Evolutionary conservation across 2,888 invertebrate species (phyloP).

Genomic region (Hermaeophaga mercurialis): DNA sequence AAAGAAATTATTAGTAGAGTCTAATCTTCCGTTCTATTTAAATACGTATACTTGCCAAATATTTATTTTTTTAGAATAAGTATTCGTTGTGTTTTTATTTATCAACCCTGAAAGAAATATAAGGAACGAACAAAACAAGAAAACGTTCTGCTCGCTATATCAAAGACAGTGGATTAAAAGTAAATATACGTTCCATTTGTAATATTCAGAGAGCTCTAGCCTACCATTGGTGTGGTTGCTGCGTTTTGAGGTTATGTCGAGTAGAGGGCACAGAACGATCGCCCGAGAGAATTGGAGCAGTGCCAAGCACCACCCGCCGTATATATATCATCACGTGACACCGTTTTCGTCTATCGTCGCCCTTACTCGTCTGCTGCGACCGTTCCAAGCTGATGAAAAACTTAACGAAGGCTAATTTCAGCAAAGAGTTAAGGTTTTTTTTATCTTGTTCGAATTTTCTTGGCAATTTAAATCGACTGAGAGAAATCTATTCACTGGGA

Average conservation of each 20-base stretch:
- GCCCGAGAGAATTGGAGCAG: conserved; percentile 37
- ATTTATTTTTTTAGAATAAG: too few species aligned
- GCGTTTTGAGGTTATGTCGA: conserved; percentile 25
- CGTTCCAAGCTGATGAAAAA: conserved; percentile 8
- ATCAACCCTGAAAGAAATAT: too few species aligned
- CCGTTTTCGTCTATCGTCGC: conserved; percentile 15
- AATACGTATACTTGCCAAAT: too few species aligned
- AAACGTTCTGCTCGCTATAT: too few species aligned
- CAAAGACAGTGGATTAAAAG: conserved; percentile 21
- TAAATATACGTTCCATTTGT: conserved; percentile 21
- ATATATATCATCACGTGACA: conserved; percentile 28
- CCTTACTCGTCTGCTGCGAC: not conserved
- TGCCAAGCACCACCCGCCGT: conserved; percentile 42
- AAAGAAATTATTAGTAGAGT: too few species aligned
- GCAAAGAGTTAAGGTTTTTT: not conserved
- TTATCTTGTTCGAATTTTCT: not conserved
- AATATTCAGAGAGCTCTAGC: conserved; percentile 29
- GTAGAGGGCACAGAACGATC: conserved; percentile 11
- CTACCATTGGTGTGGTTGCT: conserved; percentile 21
- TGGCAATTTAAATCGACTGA: not conserved
- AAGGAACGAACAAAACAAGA: too few species aligned
- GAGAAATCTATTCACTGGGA: too few species aligned
- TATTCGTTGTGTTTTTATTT: too few species aligned
- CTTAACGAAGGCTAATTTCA: conserved; percentile 13
- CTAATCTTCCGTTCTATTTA: too few species aligned